Base-by-base conservation (phyloP, 2,797 vertebrate genomes). In the Decapterus maruadsi region DNA sequence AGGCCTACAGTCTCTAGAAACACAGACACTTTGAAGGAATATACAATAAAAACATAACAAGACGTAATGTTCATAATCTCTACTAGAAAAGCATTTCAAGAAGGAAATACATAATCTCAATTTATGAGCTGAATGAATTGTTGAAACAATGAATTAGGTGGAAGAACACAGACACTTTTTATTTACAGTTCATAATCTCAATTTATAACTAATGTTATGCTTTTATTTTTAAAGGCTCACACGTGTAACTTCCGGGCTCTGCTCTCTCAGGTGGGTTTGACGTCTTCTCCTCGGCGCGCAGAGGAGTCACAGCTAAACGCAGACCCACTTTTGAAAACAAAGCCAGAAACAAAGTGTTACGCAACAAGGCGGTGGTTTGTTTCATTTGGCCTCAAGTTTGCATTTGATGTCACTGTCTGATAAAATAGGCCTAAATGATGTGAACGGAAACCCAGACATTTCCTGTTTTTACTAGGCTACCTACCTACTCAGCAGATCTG, bases 171-270 rank as follows among this genome's bases (percentile, higher is more conserved):
- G n/a, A n/a, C n/a, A n/a, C n/a, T n/a, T n/a, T n/a, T n/a, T n/a
- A n/a, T n/a, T n/a, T n/a, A n/a, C n/a, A n/a, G n/a, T n/a, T n/a
- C n/a, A n/a, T n/a, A n/a, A n/a, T n/a, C n/a, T n/a, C n/a, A n/a
- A n/a, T n/a, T n/a, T n/a, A n/a, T n/a, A n/a, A n/a, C n/a, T n/a
- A n/a, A n/a, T n/a, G n/a, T n/a, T n/a, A n/a, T 0, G 19, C 60
- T 80, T 82, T 90, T 90, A 90, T 64, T 86, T 77, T 69, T 61
- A 31, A 79, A 80, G 29, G 26, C 6, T 2, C 2, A 20, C 19
- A 13, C 0, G 1, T 29, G 8, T n/a, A 12, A 50, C 38, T 78
- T 89, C 83, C 85, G 43, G 36, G 6, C 48, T 67, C 43, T 34
- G 0, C 19, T 11, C 5, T 43, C 4, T 29, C 4, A 8, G 2